Percentiles rank a stretch among this genome's conserved stretches.
Evolutionary conservation across 1,140 invertebrate species (phyloP).

Genomic region (Eciton burchellii): DNA sequence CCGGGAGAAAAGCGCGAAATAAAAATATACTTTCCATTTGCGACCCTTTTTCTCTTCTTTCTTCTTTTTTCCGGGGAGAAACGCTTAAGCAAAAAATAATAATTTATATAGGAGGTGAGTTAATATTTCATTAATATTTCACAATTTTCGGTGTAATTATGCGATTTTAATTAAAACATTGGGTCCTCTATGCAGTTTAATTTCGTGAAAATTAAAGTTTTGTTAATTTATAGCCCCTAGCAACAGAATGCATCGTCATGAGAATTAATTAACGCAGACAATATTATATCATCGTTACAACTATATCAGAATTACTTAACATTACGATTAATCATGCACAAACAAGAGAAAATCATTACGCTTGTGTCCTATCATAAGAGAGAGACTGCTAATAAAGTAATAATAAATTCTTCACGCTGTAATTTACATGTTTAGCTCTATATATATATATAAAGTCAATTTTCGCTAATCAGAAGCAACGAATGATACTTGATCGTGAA

Average conservation of each 20-base stretch:
- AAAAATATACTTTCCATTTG: conserved; percentile 8
- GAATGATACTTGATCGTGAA: conserved; percentile 35
- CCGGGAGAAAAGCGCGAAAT: not conserved
- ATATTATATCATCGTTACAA: too few species aligned
- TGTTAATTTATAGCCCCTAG: conserved; percentile 14
- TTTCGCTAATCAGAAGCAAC: conserved; percentile 8
- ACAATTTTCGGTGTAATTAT: not conserved
- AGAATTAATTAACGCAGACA: not conserved
- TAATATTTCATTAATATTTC: conserved; percentile 21
- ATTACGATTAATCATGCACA: too few species aligned
- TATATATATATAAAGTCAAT: conserved; percentile 4
- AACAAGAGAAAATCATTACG: not conserved
- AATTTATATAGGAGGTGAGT: too few species aligned
- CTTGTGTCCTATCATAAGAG: not conserved
- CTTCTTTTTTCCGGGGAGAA: too few species aligned
- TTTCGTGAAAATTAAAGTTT: not conserved
- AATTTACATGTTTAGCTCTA: not conserved
- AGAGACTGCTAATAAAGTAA: not conserved
- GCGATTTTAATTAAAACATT: conserved; percentile 9
- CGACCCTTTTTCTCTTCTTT: conserved; percentile 3
- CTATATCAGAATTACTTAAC: too few species aligned
- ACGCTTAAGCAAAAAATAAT: not conserved
- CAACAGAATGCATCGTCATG: not conserved
- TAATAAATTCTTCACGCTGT: not conserved
- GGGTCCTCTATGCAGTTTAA: not conserved